A percentile compares a stretch with the other conserved stretches of the same genome.
Evolutionary conservation across 1,140 invertebrate genomes (phyloP).

Genomic region (Steinernema feltiae): DNA sequence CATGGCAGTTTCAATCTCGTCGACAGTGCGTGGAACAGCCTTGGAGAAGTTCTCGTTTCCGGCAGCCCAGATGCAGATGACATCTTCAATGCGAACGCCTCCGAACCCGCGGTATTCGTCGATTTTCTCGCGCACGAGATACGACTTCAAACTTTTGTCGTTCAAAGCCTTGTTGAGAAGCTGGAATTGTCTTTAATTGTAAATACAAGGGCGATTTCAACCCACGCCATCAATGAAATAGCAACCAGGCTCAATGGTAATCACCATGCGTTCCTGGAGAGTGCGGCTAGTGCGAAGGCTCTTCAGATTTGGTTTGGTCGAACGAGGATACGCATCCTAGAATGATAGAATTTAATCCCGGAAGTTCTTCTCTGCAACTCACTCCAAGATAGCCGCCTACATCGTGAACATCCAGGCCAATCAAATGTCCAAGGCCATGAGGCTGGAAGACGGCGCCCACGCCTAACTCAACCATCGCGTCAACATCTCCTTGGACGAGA

Average conservation of each 20-base stretch:
- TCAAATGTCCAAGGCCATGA: slow-evolving; percentile 87
- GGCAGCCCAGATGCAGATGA: slow-evolving; percentile 76
- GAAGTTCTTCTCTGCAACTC: slow-evolving; percentile 7
- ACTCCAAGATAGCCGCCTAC: slow-evolving; percentile 75
- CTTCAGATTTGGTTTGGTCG: slow-evolving; percentile 67
- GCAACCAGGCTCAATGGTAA: slow-evolving; percentile 92
- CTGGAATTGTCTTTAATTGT: slow-evolving; percentile 40
- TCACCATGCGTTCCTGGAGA: slow-evolving; percentile 77
- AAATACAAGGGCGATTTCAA: not conserved
- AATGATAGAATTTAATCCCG: not conserved
- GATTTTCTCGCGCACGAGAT: slow-evolving; percentile 70
- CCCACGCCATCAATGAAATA: slow-evolving; percentile 80
- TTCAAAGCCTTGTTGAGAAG: slow-evolving; percentile 62
- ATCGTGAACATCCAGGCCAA: slow-evolving; percentile 93
- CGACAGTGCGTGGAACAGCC: not conserved
- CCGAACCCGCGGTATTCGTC: slow-evolving; percentile 75
- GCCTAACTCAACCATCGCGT: slow-evolving; percentile 73
- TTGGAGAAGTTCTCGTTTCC: slow-evolving; percentile 67
- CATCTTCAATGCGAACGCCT: slow-evolving; percentile 92
- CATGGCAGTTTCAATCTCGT: not conserved
- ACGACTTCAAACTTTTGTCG: slow-evolving; percentile 64
- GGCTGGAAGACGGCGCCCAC: slow-evolving; percentile 85
- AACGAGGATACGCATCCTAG: slow-evolving; percentile 58
- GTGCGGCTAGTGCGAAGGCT: slow-evolving; percentile 74
- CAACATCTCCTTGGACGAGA: slow-evolving; percentile 74